Evolutionary conservation across 2,797 vertebrate genomes (phyloP), one percentile per base, ranked within the genome.

Genomic region (Todus mexicanus): DNA sequence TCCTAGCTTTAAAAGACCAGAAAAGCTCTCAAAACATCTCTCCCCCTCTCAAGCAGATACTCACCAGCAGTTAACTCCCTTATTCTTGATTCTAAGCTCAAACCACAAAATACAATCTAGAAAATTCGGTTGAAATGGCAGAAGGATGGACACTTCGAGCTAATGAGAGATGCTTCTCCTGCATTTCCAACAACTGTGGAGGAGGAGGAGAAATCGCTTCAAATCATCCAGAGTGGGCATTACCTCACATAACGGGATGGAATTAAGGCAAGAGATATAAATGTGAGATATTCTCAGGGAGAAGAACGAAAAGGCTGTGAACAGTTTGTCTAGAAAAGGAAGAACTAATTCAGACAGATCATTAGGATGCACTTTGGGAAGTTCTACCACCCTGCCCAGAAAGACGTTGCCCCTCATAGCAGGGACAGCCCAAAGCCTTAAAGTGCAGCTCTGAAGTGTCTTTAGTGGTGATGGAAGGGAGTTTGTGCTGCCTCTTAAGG

Each of bases 331-430:
- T 65, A 35, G 40, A 53, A 50, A 45, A 64, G 61, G 22, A 47
- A 40, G 63, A 84, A 57, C 18, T 18, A 56, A 48, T n/a, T 75
- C 40, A 53, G 59, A 25, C 22, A 60, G 66, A 53, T 45, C 15
- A 43, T 33, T 25, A 61, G 45, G 66, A 64, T 37, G 64, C 8
- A 8, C 29, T 51, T 22, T 14, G 51, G 66, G 63, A 61, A 70
- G 48, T 3, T 18, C 54, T 43, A 23, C 27, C 2, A 3, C 29
- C 12, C 8, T 48, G 73, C 7, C 37, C 60, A 60, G 63, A 31
- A 45, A 40, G 70, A 26, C 1, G 1, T 0, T 16, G 47, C 60
- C 20, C 76, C 79, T 16, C 0, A 9, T 0, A 29, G 57, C 43
- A 70, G 38, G 75, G 72, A 25, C 40, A 37, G 31, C 4, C 56